These are phyloP conservation scores for Synergus japonicus DNA, from an alignment of 2,888 invertebrate species.

Conservation along the genomic window DNA sequence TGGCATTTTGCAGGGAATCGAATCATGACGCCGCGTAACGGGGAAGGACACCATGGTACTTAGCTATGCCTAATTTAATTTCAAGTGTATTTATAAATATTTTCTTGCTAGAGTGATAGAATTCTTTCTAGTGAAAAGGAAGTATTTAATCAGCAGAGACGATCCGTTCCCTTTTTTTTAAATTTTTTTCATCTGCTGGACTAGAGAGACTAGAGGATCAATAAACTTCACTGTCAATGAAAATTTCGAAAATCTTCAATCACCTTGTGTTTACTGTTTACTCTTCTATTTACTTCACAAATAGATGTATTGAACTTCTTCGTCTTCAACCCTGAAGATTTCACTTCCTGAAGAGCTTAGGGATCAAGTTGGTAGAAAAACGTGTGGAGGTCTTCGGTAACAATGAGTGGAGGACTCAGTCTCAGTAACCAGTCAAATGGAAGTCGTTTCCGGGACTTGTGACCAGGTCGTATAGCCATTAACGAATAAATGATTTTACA, in stretches of 20 bases:
- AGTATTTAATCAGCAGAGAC: neutral
- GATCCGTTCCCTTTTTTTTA: neutral
- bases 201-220: no score
- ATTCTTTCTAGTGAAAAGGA: neutral
- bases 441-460: constrained; percentile 41
- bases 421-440: constrained; percentile 4
- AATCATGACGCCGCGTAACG: constrained; percentile 9
- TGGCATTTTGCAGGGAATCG: constrained; percentile 9
- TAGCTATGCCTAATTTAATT: constrained; percentile 12
- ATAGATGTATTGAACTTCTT: neutral
- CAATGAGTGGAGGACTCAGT: neutral
- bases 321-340: neutral
- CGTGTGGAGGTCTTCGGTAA: neutral
- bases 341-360: neutral
- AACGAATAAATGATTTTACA: constrained; percentile 55
- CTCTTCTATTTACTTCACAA: no score
- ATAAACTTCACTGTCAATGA: no score
- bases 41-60: neutral
- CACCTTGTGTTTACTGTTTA: no score
- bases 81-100: neutral
- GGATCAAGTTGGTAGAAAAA: neutral
- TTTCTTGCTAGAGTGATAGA: neutral
- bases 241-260: no score
- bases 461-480: constrained; percentile 46
- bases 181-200: neutral